A percentile compares a stretch with the other conserved stretches of the same genome.
phyloP scores from a whole-genome alignment of 1,140 invertebrate species.

The Saccostrea glomerata region DNA sequence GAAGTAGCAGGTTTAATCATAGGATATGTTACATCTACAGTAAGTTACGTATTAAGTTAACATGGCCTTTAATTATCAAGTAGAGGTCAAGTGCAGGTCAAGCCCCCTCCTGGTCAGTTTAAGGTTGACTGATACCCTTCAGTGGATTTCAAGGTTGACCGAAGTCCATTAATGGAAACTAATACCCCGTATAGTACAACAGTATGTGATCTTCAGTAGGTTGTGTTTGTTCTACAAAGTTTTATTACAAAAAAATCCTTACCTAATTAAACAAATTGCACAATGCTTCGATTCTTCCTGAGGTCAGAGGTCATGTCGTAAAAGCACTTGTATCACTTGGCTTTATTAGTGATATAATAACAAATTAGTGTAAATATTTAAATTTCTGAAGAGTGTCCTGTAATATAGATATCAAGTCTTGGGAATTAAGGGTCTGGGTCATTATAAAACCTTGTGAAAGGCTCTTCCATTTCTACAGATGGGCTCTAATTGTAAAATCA shows the following conservation, averaged over 20 bases:
- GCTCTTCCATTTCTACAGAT: no score
- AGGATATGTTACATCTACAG: neutral
- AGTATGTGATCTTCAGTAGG: neutral
- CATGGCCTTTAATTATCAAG: neutral
- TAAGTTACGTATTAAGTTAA: neutral
- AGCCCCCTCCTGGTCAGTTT: neutral
- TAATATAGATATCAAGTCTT: neutral
- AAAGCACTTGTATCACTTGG: neutral
- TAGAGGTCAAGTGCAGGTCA: slow-evolving; percentile 10
- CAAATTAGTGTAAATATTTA: neutral
- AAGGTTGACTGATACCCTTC: slow-evolving; percentile 4
- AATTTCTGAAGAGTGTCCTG: neutral
- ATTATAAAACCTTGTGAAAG: no score
- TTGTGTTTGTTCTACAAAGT: neutral
- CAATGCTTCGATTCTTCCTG: neutral
- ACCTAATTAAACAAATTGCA: neutral
- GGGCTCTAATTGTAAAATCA: no score
- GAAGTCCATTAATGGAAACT: neutral
- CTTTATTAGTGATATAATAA: neutral
- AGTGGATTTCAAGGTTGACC: neutral
- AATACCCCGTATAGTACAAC: neutral
- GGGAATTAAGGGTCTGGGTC: neutral
- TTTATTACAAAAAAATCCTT: neutral
- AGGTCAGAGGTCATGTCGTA: neutral
- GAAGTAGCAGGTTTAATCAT: neutral